These are phyloP conservation scores for Ptychoptera albimana DNA, from an alignment of 2,888 invertebrate genomes.

Conservation along the genomic window DNA sequence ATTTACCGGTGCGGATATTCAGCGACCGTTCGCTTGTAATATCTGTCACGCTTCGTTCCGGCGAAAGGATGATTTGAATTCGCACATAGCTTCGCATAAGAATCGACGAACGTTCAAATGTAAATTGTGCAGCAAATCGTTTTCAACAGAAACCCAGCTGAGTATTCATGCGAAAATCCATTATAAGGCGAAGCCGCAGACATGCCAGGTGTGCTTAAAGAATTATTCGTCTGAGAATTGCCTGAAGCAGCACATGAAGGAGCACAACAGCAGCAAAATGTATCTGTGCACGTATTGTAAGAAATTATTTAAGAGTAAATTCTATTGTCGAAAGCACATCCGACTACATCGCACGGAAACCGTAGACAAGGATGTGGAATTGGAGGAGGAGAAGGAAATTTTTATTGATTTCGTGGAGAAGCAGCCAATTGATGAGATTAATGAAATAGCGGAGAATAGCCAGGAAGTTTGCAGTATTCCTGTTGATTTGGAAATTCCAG, in stretches of 20 bases:
- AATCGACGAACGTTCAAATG: too few species aligned
- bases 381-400: neutral
- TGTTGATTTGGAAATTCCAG: neutral
- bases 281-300: constrained; percentile 12
- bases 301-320: constrained; percentile 11
- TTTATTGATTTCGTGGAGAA: neutral
- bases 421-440: neutral
- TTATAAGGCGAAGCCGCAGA: constrained; percentile 9
- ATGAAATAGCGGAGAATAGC: neutral
- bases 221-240: constrained; percentile 11
- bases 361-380: neutral
- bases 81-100: too few species aligned
- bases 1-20: too few species aligned
- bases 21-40: too few species aligned
- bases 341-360: constrained; percentile 9
- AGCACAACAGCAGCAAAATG: constrained; percentile 11
- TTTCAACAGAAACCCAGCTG: constrained; percentile 10
- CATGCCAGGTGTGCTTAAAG: constrained; percentile 11
- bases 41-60: too few species aligned
- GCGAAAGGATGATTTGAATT: too few species aligned
- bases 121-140: too few species aligned
- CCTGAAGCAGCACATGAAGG: constrained; percentile 12
- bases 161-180: constrained; percentile 13
- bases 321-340: constrained; percentile 12
- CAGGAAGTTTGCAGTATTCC: neutral